Percentiles rank a stretch among this genome's conserved stretches.
phyloP scores from a whole-genome alignment of 2,113 vertebrate species.

The Melanerpes formicivorus region DNA sequence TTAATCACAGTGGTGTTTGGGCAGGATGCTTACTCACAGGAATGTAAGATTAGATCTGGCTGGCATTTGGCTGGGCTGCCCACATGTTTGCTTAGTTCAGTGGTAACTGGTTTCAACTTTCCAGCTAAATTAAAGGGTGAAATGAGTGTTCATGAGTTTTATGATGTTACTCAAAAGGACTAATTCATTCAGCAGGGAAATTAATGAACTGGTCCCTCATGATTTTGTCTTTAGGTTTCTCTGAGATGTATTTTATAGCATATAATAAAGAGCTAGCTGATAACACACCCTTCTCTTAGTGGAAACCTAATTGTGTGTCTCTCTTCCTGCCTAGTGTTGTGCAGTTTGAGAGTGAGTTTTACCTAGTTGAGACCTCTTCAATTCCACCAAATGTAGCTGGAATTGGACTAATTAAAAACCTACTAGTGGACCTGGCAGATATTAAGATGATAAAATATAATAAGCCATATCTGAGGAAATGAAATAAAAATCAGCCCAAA shows the following conservation, averaged over 20 bases:
- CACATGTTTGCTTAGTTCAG: background rate
- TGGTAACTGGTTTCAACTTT: background rate
- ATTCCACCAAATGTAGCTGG: background rate
- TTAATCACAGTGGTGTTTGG: background rate
- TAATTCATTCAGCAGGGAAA: background rate
- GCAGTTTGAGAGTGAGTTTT: background rate
- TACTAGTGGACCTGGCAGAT: background rate
- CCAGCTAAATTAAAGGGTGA: background rate
- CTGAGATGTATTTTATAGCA: background rate
- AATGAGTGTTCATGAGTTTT: background rate
- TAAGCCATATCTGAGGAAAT: background rate
- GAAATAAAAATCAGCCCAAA: background rate
- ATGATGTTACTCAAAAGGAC: background rate
- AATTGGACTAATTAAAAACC: background rate
- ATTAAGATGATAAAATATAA: background rate
- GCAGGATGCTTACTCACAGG: background rate
- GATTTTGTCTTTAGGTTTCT: background rate
- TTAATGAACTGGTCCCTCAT: background rate
- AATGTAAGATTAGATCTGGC: background rate
- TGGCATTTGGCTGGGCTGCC: background rate
- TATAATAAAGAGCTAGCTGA: background rate
- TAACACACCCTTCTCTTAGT: background rate
- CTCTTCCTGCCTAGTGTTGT: background rate
- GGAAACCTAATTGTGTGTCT: background rate
- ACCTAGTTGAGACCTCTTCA: background rate